Base-by-base conservation (phyloP, 2,888 invertebrate genomes). In the Nasonia oneida region DNA sequence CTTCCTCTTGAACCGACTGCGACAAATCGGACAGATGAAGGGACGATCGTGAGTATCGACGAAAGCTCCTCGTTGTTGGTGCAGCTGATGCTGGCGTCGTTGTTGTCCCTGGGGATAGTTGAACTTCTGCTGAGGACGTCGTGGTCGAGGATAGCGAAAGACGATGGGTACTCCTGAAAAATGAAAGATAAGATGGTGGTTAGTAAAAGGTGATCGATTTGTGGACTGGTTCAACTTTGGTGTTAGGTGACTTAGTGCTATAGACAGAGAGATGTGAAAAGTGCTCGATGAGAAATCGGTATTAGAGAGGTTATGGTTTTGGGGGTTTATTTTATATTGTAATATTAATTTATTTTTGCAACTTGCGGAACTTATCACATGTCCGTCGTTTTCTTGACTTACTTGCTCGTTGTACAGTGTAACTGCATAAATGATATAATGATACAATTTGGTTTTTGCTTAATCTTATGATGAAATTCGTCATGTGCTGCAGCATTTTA, bases 1-100 rank as follows among this genome's bases (percentile, higher is more conserved):
- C 86, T 96, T 96, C 84, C 97, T 94, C 1, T 96, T 96, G 92
- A 97, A 97, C 87, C 95, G 95, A 89, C 95, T 96, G 47, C 95
- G 94, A 90, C 97, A 97, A 83, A 95, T 94, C 53, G 95, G 94
- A 92, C 97, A 97, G 42, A 94, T 94, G 90, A 94, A 96, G 0
- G 84, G 86, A 29, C 86, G 61, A 1, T 78, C 47, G 5, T 64
- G 70, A 10, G 33, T 10, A 29, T 61, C 57, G 8, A 12, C 67
- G 67, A 14, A 14, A 14, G 33, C 33, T 15, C 29, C 33, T 29
- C n/a, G 67, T 10, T 64, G 23, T 23, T 29, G 67, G 14, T 67
- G 14, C 23, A 18, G 12, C 0, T 42, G 42, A n/a, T 10, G n/a
- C 23, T 23, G 73, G 3, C 18, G 23, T 47, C 10, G 12, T 73